These are phyloP conservation scores for Drosophila emarginata DNA, from an alignment of 2,888 invertebrate genomes.

Conservation along the genomic window DNA sequence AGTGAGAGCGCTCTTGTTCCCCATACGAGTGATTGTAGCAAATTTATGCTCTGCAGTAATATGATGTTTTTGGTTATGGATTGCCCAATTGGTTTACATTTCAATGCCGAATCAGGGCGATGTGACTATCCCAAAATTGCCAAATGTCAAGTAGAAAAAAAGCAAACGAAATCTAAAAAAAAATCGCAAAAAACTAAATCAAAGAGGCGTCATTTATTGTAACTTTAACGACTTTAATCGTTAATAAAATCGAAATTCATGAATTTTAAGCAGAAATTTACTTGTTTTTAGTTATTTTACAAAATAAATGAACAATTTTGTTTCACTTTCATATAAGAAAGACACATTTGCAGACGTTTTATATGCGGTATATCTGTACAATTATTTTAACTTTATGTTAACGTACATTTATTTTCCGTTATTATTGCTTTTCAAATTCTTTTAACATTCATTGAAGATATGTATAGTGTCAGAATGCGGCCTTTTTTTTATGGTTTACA, in stretches of 20 bases:
- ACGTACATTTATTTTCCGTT: no score
- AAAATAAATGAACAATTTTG: not conserved
- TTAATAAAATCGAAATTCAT: conserved; percentile 6
- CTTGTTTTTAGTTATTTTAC: not conserved
- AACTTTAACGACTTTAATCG: conserved; percentile 10
- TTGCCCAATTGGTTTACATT: conserved; percentile 71
- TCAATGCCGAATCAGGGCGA: conserved; percentile 49
- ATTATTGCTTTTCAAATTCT: no score
- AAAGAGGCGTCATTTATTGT: conserved; percentile 16
- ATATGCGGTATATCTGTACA: no score
- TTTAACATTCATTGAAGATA: no score
- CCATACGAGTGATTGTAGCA: conserved; percentile 61
- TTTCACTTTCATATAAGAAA: not conserved
- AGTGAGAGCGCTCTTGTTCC: conserved; percentile 54
- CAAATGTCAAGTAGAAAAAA: conserved; percentile 46
- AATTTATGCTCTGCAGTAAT: conserved; percentile 65
- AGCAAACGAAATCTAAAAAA: conserved; percentile 20
- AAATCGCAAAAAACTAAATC: not conserved
- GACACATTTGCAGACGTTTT: not conserved
- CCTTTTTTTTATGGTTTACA: no score
- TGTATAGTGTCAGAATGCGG: no score
- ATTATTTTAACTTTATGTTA: no score
- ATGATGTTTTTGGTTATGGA: conserved; percentile 58
- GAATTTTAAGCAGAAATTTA: not conserved
- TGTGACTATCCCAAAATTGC: conserved; percentile 73